Percentiles rank a stretch among this genome's conserved stretches.
phyloP scores from a whole-genome alignment of 2,888 invertebrate species.

The Lycocerus yunnanus region DNA sequence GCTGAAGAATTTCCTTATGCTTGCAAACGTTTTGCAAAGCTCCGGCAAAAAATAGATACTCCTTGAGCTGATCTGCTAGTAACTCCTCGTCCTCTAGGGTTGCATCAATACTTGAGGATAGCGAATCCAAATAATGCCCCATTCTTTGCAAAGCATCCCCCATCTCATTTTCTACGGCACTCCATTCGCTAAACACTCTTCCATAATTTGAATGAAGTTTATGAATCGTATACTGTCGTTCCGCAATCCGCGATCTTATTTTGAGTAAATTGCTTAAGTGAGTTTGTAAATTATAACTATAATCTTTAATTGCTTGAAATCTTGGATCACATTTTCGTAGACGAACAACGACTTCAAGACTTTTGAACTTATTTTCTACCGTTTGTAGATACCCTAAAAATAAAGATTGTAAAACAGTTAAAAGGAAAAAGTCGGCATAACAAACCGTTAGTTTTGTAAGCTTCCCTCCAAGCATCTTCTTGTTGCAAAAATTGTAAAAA shows the following conservation, averaged over 20 bases:
- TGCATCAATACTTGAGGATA: slow-evolving; percentile 66
- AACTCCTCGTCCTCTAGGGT: slow-evolving; percentile 82
- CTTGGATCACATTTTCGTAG: slow-evolving; percentile 73
- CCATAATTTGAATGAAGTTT: slow-evolving; percentile 83
- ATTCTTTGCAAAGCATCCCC: slow-evolving; percentile 75
- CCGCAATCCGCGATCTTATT: slow-evolving; percentile 70
- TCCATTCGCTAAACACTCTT: slow-evolving; percentile 84
- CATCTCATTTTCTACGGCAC: slow-evolving; percentile 81
- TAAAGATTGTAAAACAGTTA: not conserved
- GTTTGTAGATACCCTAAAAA: slow-evolving; percentile 69
- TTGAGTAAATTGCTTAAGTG: slow-evolving; percentile 64
- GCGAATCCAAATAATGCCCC: slow-evolving; percentile 64
- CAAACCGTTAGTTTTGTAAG: slow-evolving; percentile 73
- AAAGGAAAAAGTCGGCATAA: not conserved
- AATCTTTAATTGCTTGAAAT: slow-evolving; percentile 76
- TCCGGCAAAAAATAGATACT: slow-evolving; percentile 78
- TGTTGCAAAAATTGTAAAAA: slow-evolving; percentile 79
- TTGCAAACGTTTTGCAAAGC: slow-evolving; percentile 75
- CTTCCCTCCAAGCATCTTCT: slow-evolving; percentile 79
- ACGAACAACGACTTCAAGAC: slow-evolving; percentile 74
- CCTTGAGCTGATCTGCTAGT: slow-evolving; percentile 81
- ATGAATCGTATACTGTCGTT: slow-evolving; percentile 76
- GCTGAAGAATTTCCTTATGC: slow-evolving; percentile 74
- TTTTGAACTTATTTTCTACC: slow-evolving; percentile 80
- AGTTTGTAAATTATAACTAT: slow-evolving; percentile 72